Percentiles rank a stretch among this genome's conserved stretches.
These are phyloP conservation scores for Pristiophorus japonicus DNA, from an alignment of 2,113 vertebrate species.

Conservation along the genomic window DNA sequence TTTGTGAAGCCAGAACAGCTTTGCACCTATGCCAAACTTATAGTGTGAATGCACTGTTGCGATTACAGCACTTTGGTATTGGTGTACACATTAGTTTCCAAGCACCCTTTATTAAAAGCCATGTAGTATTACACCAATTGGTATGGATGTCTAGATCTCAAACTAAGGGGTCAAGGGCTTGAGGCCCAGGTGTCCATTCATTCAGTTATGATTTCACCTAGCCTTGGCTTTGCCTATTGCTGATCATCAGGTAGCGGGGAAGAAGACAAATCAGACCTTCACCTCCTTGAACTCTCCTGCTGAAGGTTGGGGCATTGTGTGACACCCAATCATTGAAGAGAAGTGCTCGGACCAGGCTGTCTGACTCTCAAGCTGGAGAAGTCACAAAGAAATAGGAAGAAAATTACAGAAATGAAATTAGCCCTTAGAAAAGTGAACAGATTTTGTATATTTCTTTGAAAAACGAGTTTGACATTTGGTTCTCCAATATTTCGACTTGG, in stretches of 20 bases:
- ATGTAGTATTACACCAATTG: not conserved
- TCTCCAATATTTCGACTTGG: not conserved
- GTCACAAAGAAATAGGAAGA: not conserved
- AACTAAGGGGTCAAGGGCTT: not conserved
- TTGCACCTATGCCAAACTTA: not conserved
- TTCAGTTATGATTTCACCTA: not conserved
- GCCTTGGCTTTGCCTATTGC: not conserved
- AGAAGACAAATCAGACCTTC: not conserved
- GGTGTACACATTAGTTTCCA: not conserved
- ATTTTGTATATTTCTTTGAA: not conserved
- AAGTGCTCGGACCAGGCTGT: not conserved
- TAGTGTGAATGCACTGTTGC: not conserved
- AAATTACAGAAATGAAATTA: not conserved
- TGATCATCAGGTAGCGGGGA: not conserved
- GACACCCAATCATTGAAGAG: not conserved
- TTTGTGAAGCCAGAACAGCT: not conserved
- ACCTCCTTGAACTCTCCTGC: not conserved
- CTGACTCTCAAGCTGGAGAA: not conserved
- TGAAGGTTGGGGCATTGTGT: not conserved
- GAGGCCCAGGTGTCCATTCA: not conserved
- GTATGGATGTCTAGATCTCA: not conserved
- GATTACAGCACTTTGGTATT: no score
- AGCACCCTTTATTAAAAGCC: not conserved
- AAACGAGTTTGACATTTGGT: not conserved
- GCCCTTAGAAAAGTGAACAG: not conserved